These are phyloP conservation scores for Myrmophylax atrothorax DNA, from an alignment of 2,113 vertebrate genomes.

Conservation along the genomic window DNA sequence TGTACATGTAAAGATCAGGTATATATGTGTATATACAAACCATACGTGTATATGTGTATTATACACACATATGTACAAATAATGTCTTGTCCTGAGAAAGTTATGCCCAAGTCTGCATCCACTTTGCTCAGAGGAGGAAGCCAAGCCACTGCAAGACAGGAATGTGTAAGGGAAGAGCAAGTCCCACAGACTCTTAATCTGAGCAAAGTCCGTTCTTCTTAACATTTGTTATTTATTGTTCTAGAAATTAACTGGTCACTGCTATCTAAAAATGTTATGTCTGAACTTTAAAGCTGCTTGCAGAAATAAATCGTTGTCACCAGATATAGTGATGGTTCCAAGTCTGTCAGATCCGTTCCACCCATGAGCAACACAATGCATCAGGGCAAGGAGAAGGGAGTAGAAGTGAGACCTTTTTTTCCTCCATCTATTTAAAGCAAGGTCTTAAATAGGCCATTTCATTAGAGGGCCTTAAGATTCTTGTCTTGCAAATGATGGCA, in stretches of 20 bases:
- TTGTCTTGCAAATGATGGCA: background rate
- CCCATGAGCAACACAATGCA: background rate
- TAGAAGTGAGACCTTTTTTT: background rate
- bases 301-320: background rate
- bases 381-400: background rate
- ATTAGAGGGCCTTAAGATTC: background rate
- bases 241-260: background rate
- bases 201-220: background rate
- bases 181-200: background rate
- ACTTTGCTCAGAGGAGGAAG: background rate
- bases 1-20: fast-evolving
- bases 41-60: fast-evolving
- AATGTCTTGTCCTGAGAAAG: background rate
- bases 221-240: background rate
- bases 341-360: background rate
- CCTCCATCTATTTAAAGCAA: background rate
- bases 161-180: background rate
- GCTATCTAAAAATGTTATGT: background rate
- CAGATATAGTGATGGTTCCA: background rate
- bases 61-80: background rate
- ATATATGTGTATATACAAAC: background rate
- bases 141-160: background rate
- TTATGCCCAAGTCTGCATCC: background rate
- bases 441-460: background rate
- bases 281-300: background rate